phyloP scores from a whole-genome alignment of 1,140 invertebrate genomes.

The Leptinotarsa defecta region DNA sequence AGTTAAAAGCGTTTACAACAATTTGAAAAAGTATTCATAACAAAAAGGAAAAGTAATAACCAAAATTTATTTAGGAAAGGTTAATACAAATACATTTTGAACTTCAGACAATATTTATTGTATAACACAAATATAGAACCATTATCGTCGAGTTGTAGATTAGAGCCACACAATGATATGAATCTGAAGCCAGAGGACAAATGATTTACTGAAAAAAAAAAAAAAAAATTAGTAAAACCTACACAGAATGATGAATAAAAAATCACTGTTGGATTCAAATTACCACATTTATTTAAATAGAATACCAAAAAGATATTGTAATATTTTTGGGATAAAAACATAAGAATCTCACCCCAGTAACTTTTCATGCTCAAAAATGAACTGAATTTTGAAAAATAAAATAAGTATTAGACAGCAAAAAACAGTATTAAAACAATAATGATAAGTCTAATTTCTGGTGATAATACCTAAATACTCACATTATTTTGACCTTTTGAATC shows the following conservation, averaged over 20 bases:
- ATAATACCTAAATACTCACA: no score
- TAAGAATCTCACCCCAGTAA: no score
- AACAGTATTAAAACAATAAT: no score
- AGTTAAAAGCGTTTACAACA: background rate
- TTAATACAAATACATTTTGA: conserved; percentile 8
- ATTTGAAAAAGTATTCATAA: background rate
- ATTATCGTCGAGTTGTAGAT: background rate
- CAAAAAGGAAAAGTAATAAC: background rate
- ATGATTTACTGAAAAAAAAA: conserved; percentile 15
- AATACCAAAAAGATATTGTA: no score
- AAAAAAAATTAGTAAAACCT: no score
- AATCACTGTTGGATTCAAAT: conserved; percentile 1
- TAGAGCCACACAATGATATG: conserved; percentile 20
- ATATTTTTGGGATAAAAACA: no score
- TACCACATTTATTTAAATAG: no score
- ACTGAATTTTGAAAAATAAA: no score
- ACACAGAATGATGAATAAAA: background rate
- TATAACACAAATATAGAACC: conserved; percentile 23
- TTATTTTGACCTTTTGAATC: background rate
- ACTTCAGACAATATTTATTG: conserved; percentile 23
- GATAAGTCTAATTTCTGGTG: no score
- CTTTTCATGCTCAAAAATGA: no score
- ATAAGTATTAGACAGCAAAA: no score
- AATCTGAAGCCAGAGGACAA: background rate
- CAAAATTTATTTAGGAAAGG: background rate